These are phyloP conservation scores for Mustelus asterias DNA, from an alignment of 2,113 vertebrate genomes.

Conservation along the genomic window DNA sequence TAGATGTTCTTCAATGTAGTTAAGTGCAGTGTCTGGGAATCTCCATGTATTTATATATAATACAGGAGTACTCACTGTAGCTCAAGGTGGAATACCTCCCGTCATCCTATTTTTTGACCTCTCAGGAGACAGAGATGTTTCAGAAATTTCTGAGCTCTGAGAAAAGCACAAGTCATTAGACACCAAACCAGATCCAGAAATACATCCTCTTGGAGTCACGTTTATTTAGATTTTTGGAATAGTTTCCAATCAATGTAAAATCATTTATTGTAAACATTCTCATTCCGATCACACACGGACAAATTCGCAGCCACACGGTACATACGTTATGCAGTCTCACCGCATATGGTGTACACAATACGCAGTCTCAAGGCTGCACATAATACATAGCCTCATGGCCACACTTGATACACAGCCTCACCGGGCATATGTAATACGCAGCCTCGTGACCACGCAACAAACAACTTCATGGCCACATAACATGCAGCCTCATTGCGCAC, in stretches of 20 bases:
- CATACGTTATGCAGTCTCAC: neutral
- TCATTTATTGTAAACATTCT: constrained; percentile 24
- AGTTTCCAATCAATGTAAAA: constrained; percentile 18
- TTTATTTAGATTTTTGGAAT: constrained; percentile 22
- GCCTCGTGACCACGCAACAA: neutral
- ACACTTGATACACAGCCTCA: neutral
- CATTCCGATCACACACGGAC: neutral
- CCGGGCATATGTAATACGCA: neutral
- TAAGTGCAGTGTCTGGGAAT: neutral
- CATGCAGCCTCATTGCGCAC: neutral
- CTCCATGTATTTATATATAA: neutral
- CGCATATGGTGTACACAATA: neutral
- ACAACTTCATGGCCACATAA: neutral
- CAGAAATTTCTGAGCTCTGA: neutral
- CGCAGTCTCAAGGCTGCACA: neutral
- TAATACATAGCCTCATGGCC: neutral
- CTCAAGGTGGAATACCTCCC: neutral
- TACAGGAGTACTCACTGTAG: neutral
- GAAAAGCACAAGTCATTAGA: neutral
- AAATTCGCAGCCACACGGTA: neutral
- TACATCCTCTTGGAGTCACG: neutral
- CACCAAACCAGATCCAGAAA: neutral
- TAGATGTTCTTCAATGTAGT: neutral
- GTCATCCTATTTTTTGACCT: neutral
- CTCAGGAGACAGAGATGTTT: neutral